These are phyloP conservation scores for Yponomeuta sedellus DNA, from an alignment of 2,888 invertebrate species.

Conservation along the genomic window DNA sequence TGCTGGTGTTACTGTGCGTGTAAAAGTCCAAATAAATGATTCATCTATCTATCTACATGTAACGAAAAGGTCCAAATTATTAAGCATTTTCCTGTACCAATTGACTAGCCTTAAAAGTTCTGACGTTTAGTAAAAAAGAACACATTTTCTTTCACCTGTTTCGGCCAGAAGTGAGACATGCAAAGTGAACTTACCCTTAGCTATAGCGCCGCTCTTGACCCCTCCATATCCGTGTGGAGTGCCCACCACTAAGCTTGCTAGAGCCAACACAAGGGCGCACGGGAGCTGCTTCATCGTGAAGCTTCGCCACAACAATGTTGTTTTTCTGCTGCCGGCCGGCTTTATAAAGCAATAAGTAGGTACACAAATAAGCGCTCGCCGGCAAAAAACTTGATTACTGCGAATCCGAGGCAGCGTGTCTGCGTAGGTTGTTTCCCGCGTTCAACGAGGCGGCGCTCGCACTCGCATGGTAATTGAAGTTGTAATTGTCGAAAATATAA, in stretches of 20 bases:
- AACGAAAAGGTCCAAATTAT: not conserved
- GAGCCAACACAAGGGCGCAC: constrained; percentile 47
- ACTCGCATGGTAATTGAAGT: constrained; percentile 35
- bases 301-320: constrained; percentile 61
- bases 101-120: not conserved
- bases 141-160: not conserved
- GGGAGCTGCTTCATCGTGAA: constrained; percentile 63
- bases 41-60: too few relatives aligned
- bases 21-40: too few relatives aligned
- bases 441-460: constrained; percentile 35
- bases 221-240: constrained; percentile 64
- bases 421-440: constrained; percentile 53
- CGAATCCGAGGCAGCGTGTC: constrained; percentile 53
- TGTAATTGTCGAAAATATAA: constrained; percentile 35
- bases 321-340: constrained; percentile 46
- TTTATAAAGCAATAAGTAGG: constrained; percentile 59
- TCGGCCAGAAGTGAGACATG: not conserved
- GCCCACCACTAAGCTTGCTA: constrained; percentile 44
- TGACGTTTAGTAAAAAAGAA: not conserved
- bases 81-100: not conserved
- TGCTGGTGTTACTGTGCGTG: too few relatives aligned
- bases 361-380: constrained; percentile 59
- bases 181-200: constrained; percentile 42
- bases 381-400: constrained; percentile 63
- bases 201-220: constrained; percentile 51